Evolutionary conservation across 2,113 vertebrate species (phyloP), one percentile per base, ranked within the genome.

Genomic region (Callochromis pleurospilus): DNA sequence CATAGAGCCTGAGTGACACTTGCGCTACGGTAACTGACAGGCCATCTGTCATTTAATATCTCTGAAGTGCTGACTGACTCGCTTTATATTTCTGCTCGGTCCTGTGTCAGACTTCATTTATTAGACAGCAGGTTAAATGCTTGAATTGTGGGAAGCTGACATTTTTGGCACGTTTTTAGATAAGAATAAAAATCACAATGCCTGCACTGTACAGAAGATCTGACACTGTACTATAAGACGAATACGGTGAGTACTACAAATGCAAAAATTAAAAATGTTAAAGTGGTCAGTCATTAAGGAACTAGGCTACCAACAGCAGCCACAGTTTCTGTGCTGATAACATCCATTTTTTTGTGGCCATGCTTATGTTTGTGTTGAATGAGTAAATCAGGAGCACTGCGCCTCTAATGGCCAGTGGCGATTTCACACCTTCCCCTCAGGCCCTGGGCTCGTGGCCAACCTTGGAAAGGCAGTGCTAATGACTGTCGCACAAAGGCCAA

Each of bases 401-500:
- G 86, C 86, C 88, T 81, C 91, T 19, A 10, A 24, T 80, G 88
- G 89, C 65, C 58, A 83, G 65, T 33, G 21, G 81, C 6, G 42
- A 83, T 54, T 91, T 3, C 49, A 17, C 79, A 70, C 29, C 47
- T 80, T 81, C 81, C 68, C 86, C 58, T 85, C 80, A 65, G 82
- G 84, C 55, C 19, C 65, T 24, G 88, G 95, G 94, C 94, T 88
- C 33, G 1, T 9, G 29, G 93, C 95, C 96, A 96, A 54, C 77
- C 58, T 81, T 91, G 73, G 91, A 94, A 90, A 91, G 94, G 86
- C 91, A 89, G 92, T 82, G 94, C 92, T 95, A 96, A 96, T 95
- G 94, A 91, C 93, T 93, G 93, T 91, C 87, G 85, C 93, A 95
- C 93, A 91, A 92, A 93, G 92, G 93, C 94, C 93, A 95, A 95